These are phyloP conservation scores for Anguilla anguilla DNA, from an alignment of 2,797 vertebrate genomes.

Conservation along the genomic window DNA sequence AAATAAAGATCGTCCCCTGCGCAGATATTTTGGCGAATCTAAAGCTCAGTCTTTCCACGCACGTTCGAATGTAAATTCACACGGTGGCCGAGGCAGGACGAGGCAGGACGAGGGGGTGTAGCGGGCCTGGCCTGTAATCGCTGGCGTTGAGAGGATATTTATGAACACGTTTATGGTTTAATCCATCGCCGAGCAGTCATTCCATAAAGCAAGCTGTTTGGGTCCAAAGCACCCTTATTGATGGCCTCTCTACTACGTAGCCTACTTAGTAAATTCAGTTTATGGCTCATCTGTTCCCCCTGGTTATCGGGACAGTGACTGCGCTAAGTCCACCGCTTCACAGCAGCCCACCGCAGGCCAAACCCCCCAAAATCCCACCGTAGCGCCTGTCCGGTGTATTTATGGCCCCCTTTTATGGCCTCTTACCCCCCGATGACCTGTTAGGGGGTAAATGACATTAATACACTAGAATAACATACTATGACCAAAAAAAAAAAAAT, in stretches of 20 bases:
- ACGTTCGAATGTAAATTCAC: neutral
- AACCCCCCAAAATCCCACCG: neutral
- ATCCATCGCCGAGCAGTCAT: neutral
- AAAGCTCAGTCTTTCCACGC: neutral
- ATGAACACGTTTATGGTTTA: neutral
- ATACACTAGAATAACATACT: neutral
- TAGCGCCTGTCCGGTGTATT: neutral
- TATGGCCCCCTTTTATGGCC: neutral
- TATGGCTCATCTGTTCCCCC: neutral
- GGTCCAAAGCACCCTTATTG: neutral
- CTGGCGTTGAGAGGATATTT: neutral
- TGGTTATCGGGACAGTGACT: neutral
- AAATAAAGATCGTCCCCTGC: neutral
- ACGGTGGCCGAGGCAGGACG: neutral
- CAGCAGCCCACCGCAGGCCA: neutral
- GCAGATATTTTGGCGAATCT: neutral
- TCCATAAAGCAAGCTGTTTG: neutral
- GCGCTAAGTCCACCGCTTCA: neutral
- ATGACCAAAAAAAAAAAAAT: neutral
- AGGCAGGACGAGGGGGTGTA: neutral
- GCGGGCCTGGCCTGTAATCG: neutral
- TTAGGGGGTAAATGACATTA: neutral
- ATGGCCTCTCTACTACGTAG: neutral
- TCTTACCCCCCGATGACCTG: neutral
- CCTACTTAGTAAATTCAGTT: constrained; percentile 6